Conservation (phyloP, 2,888 invertebrate species). For the Drosophila affinis region DNA sequence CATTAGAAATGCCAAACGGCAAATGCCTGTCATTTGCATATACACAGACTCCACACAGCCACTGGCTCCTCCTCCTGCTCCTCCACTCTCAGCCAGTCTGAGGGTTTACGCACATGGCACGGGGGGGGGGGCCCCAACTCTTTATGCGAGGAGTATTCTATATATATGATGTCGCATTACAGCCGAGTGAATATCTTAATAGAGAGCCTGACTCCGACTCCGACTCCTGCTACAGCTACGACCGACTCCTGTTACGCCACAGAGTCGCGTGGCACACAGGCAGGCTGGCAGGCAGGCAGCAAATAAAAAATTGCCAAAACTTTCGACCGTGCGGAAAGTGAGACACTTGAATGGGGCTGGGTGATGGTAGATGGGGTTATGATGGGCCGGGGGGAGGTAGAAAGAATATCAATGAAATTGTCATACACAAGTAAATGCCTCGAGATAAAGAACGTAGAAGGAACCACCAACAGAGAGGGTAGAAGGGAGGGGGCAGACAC, state of each 20-base stretch:
- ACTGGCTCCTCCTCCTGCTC: neutral
- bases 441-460: conserved; percentile 55
- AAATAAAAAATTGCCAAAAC: conserved; percentile 72
- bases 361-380: neutral
- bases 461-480: neutral
- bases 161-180: conserved; percentile 77
- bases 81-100: neutral
- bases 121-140: neutral
- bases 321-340: conserved; percentile 65
- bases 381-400: conserved; percentile 5
- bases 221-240: neutral
- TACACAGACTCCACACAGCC: conserved; percentile 13
- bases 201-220: conserved; percentile 43
- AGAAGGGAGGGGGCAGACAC: neutral
- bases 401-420: conserved; percentile 73
- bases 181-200: conserved; percentile 78
- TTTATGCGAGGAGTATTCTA: neutral
- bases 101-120: neutral
- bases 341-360: neutral
- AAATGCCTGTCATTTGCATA: conserved; percentile 76
- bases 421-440: conserved; percentile 72
- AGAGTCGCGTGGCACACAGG: conserved; percentile 56
- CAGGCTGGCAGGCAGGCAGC: conserved; percentile 36
- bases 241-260: neutral
- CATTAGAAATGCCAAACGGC: conserved; percentile 77